Evolutionary conservation across 2,888 invertebrate genomes (phyloP).

Genomic region (Pemphredon lugubris): DNA sequence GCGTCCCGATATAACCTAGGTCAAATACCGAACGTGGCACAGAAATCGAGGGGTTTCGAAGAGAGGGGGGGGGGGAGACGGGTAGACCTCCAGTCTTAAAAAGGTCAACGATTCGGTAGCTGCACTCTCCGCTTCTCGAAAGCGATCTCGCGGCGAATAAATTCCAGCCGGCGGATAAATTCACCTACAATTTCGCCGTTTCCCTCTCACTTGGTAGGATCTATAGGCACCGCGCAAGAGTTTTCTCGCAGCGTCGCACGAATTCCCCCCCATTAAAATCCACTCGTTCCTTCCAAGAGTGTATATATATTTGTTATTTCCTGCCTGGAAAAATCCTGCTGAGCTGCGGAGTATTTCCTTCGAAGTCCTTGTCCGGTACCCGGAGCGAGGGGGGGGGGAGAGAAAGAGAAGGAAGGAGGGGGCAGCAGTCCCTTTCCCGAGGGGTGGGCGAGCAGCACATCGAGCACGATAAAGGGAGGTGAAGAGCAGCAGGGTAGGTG

Average conservation of each 20-base stretch:
- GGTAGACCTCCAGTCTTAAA: background rate
- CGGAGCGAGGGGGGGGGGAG: constrained; percentile 8
- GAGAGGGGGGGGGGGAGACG: too few species aligned
- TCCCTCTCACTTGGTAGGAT: too few species aligned
- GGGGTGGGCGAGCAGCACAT: constrained; percentile 60
- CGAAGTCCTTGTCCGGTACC: constrained; percentile 5
- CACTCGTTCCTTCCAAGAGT: constrained; percentile 15
- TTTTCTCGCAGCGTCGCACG: constrained; percentile 14
- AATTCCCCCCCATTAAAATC: constrained; percentile 46
- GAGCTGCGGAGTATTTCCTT: constrained; percentile 63
- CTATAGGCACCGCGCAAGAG: too few species aligned
- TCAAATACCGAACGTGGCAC: too few species aligned
- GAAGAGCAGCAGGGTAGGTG: constrained; percentile 23
- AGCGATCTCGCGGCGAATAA: too few species aligned
- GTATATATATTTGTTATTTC: constrained; percentile 52
- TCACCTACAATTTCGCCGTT: too few species aligned
- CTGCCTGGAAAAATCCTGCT: constrained; percentile 62
- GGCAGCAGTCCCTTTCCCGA: constrained; percentile 55
- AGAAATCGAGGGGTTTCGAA: too few species aligned
- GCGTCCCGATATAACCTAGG: too few species aligned
- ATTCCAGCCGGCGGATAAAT: too few species aligned
- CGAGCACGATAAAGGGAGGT: constrained; percentile 41
- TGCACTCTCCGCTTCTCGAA: background rate
- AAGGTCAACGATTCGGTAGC: background rate
- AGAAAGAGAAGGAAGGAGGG: constrained; percentile 16